Evolutionary conservation across 2,113 vertebrate genomes (phyloP), one percentile per base, ranked within the genome.

Genomic region (Leptodactylus fuscus): DNA sequence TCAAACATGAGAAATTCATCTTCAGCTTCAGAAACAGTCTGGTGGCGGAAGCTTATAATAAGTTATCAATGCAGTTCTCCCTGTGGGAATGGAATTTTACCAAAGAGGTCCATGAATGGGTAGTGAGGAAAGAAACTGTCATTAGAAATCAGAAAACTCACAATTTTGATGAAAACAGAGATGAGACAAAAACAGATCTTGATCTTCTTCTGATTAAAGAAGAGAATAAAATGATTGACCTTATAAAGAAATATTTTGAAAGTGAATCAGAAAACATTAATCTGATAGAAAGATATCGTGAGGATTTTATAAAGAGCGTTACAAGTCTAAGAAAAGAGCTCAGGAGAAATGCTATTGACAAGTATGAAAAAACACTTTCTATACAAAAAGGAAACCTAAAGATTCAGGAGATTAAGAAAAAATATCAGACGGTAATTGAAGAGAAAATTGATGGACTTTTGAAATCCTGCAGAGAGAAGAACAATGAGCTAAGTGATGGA

Each of bases 21-120:
- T 88, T 88, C 32, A 88, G 83, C 32, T 88, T 88, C 79, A 81
- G 49, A 13, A 88, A 88, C 80, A 86, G 83, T 24, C 74, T 88
- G 20, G 74, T 86, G 34, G 87, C 84, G 2, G 83, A 88, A 53
- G 83, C 88, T 53, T 89, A 89, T 67, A 81, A 73, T 41, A 65
- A 88, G 6, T 77, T 89, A 8, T 80, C 81, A 12, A 18, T 79
- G 18, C 82, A 86, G n/a, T 88, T 86, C 71, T 91, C 88, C 3
- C 79, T 89, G 9, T 92, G 90, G 91, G 88, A 93, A 65, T 82
- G 88, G 8, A 53, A 48, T 15, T 88, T 93, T 9, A 22, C 58
- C 60, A 90, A 91, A 36, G 87, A 91, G 83, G 91, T 92, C 46
- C 87, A 93, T 76, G 24, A 11, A 29, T 95, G 93, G 92, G 29